A percentile compares a stretch with the other conserved stretches of the same genome.
These are phyloP conservation scores for Cephus rjabovi DNA, from an alignment of 2,888 invertebrate species.

Conservation along the genomic window DNA sequence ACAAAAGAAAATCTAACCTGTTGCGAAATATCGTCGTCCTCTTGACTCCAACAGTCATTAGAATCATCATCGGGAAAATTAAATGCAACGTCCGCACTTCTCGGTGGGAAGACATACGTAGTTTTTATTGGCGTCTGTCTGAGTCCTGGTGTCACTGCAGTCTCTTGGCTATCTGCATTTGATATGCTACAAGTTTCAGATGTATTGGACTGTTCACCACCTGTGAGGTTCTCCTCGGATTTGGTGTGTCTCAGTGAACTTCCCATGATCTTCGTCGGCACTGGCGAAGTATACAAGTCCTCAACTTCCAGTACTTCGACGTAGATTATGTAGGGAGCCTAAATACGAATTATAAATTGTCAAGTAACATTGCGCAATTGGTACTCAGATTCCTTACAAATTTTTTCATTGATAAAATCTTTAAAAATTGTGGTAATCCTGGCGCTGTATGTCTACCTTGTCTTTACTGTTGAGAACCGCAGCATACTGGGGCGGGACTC, in stretches of 20 bases:
- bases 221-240: slow-evolving; percentile 90
- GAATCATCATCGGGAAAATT: slow-evolving; percentile 70
- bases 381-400: neutral
- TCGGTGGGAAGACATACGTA: slow-evolving; percentile 48
- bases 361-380: neutral
- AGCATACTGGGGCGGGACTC: slow-evolving; percentile 97
- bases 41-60: slow-evolving; percentile 93
- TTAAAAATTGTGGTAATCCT: neutral
- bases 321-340: slow-evolving; percentile 98
- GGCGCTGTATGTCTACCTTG: slow-evolving; percentile 72
- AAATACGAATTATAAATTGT: slow-evolving; percentile 5
- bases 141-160: slow-evolving; percentile 39
- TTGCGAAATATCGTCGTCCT: slow-evolving; percentile 92
- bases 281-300: slow-evolving; percentile 83
- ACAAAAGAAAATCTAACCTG: slow-evolving; percentile 69
- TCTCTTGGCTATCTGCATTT: slow-evolving; percentile 43
- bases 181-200: slow-evolving; percentile 52
- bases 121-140: slow-evolving; percentile 63
- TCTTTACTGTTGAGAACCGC: slow-evolving; percentile 99
- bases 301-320: slow-evolving; percentile 94
- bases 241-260: slow-evolving; percentile 87
- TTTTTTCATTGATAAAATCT: neutral
- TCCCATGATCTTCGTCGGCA: slow-evolving; percentile 90
- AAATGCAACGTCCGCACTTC: slow-evolving; percentile 57
- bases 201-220: slow-evolving; percentile 62